phyloP scores from a whole-genome alignment of 2,888 invertebrate species.

The Patella pellucida region DNA sequence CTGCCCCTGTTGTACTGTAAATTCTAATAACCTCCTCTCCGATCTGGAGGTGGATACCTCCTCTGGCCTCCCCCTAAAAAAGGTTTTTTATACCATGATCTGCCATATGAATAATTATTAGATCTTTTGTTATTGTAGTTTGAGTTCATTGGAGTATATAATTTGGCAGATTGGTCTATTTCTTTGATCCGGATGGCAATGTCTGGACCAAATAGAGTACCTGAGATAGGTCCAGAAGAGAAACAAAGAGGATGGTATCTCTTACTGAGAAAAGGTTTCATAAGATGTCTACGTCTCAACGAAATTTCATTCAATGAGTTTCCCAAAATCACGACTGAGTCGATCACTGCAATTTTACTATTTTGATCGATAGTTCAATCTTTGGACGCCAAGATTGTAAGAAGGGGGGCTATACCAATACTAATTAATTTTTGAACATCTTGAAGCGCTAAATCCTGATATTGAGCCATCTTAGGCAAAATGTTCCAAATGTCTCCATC shows the following conservation, averaged over 20 bases:
- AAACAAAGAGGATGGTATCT: not conserved
- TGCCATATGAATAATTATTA: not conserved
- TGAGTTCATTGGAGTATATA: not conserved
- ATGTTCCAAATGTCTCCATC: not conserved
- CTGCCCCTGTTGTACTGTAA: not conserved
- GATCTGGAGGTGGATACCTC: slow-evolving; percentile 1
- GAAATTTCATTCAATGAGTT: not conserved
- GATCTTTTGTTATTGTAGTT: not conserved
- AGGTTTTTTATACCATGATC: not conserved
- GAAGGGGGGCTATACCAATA: too few species aligned
- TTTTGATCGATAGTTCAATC: too few species aligned
- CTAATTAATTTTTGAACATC: too few species aligned
- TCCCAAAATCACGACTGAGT: too few species aligned
- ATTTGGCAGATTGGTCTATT: not conserved
- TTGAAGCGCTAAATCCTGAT: too few species aligned
- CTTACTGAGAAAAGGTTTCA: not conserved
- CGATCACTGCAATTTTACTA: too few species aligned
- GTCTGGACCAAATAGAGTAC: not conserved
- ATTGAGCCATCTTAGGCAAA: too few species aligned
- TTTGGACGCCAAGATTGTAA: too few species aligned
- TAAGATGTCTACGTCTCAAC: not conserved
- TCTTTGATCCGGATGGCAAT: not conserved
- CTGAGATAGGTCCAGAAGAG: not conserved
- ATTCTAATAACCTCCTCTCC: not conserved
- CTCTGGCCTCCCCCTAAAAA: slow-evolving; percentile 5